Percentiles rank a stretch among this genome's conserved stretches.
phyloP scores from a whole-genome alignment of 2,797 vertebrate species.

The Selene dorsalis region DNA sequence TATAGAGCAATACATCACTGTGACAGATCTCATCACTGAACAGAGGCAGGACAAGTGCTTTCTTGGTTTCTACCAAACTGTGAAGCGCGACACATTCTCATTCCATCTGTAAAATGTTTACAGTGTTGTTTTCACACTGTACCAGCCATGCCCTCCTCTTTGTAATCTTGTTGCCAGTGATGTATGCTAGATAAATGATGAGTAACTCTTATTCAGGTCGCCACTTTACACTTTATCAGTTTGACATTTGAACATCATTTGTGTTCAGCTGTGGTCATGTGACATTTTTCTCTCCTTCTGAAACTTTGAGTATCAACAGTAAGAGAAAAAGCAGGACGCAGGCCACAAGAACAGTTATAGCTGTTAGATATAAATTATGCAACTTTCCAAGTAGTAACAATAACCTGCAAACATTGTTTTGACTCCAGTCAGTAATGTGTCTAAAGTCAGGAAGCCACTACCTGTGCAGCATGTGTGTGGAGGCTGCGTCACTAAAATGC shows the following conservation, averaged over 20 bases:
- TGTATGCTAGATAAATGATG: too few species aligned
- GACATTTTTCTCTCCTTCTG: not conserved
- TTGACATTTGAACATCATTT: not conserved
- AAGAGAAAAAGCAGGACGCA: not conserved
- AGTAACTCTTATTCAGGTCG: too few species aligned
- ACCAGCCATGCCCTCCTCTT: not conserved
- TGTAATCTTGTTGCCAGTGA: too few species aligned
- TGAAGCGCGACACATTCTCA: constrained; percentile 9
- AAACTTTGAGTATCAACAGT: not conserved
- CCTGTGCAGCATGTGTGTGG: not conserved
- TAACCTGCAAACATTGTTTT: not conserved
- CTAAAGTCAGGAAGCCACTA: not conserved
- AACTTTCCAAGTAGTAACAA: not conserved
- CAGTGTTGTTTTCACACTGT: not conserved
- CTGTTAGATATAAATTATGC: not conserved
- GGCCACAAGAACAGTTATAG: not conserved
- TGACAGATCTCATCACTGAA: constrained; percentile 66
- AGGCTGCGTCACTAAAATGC: too few species aligned
- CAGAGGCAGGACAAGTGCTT: constrained; percentile 36
- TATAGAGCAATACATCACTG: constrained; percentile 61
- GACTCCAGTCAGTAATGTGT: not conserved
- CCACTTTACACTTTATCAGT: not conserved
- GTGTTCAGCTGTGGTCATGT: not conserved
- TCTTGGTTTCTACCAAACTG: constrained; percentile 43
- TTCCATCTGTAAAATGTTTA: not conserved